A percentile compares a stretch with the other conserved stretches of the same genome.
Conservation (phyloP, 2,888 invertebrate species). For the Aplocera efformata region DNA sequence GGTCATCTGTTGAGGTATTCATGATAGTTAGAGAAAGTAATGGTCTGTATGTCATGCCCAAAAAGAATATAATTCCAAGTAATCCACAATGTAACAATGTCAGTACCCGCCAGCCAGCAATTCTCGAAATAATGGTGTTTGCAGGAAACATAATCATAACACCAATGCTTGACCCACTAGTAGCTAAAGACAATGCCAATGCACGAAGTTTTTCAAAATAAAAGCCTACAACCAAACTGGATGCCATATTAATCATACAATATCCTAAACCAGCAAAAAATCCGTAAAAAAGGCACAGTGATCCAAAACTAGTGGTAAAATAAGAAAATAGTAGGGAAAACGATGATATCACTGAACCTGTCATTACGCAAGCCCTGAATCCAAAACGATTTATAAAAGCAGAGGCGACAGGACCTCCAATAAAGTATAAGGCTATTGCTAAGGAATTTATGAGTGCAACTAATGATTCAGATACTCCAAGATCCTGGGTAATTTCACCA, state of each 20-base stretch:
- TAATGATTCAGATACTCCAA: constrained; percentile 44
- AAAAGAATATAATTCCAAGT: constrained; percentile 54
- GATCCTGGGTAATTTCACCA: constrained; percentile 50
- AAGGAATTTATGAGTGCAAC: constrained; percentile 62
- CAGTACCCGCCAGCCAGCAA: constrained; percentile 60
- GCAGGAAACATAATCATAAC: constrained; percentile 57
- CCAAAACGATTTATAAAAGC: constrained; percentile 70
- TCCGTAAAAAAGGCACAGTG: constrained; percentile 59
- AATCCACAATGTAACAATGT: constrained; percentile 62
- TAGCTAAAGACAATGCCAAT: constrained; percentile 55
- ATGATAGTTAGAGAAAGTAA: constrained; percentile 57
- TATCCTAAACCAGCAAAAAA: constrained; percentile 57
- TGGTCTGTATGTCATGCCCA: constrained; percentile 61
- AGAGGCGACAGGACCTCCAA: constrained; percentile 57
- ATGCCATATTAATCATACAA: constrained; percentile 57
- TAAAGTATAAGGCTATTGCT: constrained; percentile 58
- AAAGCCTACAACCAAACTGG: constrained; percentile 63
- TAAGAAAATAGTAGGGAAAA: constrained; percentile 53
- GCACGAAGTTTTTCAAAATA: constrained; percentile 67
- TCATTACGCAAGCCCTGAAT: constrained; percentile 63
- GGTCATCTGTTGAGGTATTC: constrained; percentile 50
- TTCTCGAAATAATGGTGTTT: constrained; percentile 49
- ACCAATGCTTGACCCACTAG: constrained; percentile 63
- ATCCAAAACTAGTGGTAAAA: constrained; percentile 46
- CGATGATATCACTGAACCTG: constrained; percentile 55